phyloP scores from a whole-genome alignment of 2,113 vertebrate genomes.

The Eulacestoma nigropectus region DNA sequence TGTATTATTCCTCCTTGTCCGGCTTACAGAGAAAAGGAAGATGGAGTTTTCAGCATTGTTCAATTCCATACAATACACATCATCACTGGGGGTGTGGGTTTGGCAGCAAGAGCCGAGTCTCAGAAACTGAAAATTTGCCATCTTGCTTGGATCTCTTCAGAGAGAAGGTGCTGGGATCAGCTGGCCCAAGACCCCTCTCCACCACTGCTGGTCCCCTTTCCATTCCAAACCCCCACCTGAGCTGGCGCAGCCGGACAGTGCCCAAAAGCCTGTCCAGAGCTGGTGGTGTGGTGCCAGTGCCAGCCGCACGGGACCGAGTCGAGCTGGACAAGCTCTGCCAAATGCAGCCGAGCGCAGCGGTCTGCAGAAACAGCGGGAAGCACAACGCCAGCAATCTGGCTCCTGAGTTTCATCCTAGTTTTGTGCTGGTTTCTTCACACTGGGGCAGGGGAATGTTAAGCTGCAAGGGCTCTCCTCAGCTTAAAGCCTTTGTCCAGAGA shows the following conservation, averaged over 20 bases:
- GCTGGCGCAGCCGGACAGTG: fast-evolving
- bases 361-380: background rate
- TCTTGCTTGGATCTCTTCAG: background rate
- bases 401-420: too few relatives aligned
- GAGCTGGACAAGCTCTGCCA: fast-evolving
- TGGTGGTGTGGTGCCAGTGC: background rate
- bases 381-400: fast-evolving
- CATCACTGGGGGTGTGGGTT: background rate
- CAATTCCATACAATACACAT: background rate
- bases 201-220: background rate
- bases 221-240: background rate
- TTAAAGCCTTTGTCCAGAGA: background rate
- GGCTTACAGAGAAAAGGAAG: background rate
- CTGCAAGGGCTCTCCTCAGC: background rate
- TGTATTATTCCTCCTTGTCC: background rate
- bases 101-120: fast-evolving
- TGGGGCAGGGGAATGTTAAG: background rate
- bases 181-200: background rate
- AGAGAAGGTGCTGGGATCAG: background rate
- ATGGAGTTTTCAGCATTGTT: background rate
- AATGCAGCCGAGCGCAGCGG: fast-evolving
- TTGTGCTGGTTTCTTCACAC: background rate
- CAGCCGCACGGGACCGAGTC: fast-evolving
- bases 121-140: background rate
- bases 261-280: fast-evolving